phyloP scores from a whole-genome alignment of 2,888 invertebrate species.

The Stratiomys singularior region DNA sequence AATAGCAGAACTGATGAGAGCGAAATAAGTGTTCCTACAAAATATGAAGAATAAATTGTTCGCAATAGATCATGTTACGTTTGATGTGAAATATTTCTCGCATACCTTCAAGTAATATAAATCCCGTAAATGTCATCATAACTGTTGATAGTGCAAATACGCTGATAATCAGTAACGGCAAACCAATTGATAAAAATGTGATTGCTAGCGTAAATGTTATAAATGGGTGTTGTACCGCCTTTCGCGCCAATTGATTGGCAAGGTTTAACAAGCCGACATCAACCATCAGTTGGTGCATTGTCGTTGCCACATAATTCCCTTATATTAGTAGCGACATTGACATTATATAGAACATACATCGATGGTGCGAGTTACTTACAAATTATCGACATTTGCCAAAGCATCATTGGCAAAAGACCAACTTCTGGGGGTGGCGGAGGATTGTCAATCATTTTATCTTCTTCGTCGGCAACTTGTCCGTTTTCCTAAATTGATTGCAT shows the following conservation, averaged over 20 bases:
- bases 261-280: slow-evolving; percentile 2
- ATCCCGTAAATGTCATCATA: slow-evolving; percentile 62
- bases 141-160: slow-evolving; percentile 61
- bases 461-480: background rate
- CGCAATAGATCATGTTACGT: background rate
- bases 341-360: no score
- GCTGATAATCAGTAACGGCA: slow-evolving; percentile 61
- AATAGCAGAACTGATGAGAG: slow-evolving; percentile 60
- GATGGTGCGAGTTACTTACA: no score
- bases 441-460: background rate
- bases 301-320: background rate
- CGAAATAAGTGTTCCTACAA: slow-evolving; percentile 61
- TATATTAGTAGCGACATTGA: background rate
- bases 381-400: background rate
- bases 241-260: slow-evolving; percentile 50
- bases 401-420: background rate
- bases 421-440: background rate
- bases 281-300: background rate
- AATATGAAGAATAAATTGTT: slow-evolving; percentile 14
- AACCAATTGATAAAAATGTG: slow-evolving; percentile 52
- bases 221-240: slow-evolving; percentile 54
- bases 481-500: background rate
- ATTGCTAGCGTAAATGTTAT: slow-evolving; percentile 51
- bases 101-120: slow-evolving; percentile 63
- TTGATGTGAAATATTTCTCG: background rate